phyloP scores from a whole-genome alignment of 2,888 invertebrate genomes.

The Sialis fuliginosa region DNA sequence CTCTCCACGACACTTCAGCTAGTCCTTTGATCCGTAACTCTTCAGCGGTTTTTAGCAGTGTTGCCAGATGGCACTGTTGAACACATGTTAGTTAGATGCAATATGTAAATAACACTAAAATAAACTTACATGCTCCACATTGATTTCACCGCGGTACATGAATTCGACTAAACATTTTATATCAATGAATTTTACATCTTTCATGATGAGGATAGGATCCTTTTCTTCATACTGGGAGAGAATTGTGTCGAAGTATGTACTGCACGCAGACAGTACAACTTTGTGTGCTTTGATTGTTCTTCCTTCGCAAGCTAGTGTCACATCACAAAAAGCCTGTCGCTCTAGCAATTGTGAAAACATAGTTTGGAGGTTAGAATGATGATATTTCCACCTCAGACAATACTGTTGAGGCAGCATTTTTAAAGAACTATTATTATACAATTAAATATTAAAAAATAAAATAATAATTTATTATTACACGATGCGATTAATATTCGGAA shows the following conservation, averaged over 20 bases:
- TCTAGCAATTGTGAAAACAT: constrained; percentile 79
- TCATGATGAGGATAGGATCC: constrained; percentile 69
- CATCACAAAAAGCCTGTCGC: constrained; percentile 77
- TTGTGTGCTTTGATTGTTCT: constrained; percentile 61
- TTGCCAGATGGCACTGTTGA: constrained; percentile 65
- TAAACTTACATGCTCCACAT: constrained; percentile 74
- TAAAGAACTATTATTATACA: not conserved
- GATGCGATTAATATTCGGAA: no score
- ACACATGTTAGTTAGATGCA: constrained; percentile 1
- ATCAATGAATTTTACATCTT: constrained; percentile 81
- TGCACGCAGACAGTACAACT: constrained; percentile 82
- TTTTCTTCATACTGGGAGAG: constrained; percentile 66
- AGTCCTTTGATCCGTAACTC: constrained; percentile 81
- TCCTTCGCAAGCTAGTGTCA: constrained; percentile 77
- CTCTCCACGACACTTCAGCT: constrained; percentile 77
- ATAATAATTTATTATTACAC: not conserved
- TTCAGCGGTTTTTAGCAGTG: constrained; percentile 79
- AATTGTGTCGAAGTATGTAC: constrained; percentile 77
- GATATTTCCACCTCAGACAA: constrained; percentile 84
- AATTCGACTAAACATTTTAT: constrained; percentile 80
- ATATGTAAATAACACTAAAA: not conserved
- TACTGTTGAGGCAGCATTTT: constrained; percentile 75
- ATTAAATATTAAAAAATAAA: not conserved
- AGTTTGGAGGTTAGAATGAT: constrained; percentile 75
- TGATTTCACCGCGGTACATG: constrained; percentile 92